phyloP scores from a whole-genome alignment of 2,888 invertebrate genomes.

The Polymixis flavicincta region DNA sequence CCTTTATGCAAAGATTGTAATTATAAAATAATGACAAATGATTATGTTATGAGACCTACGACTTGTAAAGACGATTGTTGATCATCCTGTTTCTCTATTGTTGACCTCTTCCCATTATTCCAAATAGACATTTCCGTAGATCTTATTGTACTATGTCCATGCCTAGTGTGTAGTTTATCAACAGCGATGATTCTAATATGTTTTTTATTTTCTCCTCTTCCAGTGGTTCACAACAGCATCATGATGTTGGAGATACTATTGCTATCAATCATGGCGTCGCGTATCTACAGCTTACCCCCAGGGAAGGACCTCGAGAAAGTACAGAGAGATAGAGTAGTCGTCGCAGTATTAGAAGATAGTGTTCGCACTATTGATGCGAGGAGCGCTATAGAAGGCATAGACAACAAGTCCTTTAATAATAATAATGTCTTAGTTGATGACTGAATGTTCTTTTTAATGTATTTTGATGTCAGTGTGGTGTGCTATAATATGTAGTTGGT shows the following conservation, averaged over 20 bases:
- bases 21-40: neutral
- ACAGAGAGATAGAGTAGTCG: conserved; percentile 74
- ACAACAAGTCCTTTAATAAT: conserved; percentile 74
- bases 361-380: conserved; percentile 70
- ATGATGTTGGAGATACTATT: conserved; percentile 93
- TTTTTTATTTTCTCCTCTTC: conserved; percentile 57
- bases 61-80: neutral
- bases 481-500: conserved; percentile 30
- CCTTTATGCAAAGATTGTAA: neutral
- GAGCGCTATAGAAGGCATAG: conserved; percentile 70
- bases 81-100: neutral
- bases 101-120: neutral
- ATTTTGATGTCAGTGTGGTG: conserved; percentile 31
- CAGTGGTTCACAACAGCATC: conserved; percentile 93
- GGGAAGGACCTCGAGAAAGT: conserved; percentile 77
- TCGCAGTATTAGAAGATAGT: conserved; percentile 82
- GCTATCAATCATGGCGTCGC: conserved; percentile 91
- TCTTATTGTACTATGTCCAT: neutral
- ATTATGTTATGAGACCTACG: neutral
- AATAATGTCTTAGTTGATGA: conserved; percentile 56
- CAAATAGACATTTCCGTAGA: neutral
- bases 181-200: conserved; percentile 38
- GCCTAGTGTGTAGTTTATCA: neutral
- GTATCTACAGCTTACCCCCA: conserved; percentile 89
- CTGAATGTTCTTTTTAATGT: conserved; percentile 20